These are phyloP conservation scores for Silurus aristotelis DNA, from an alignment of 2,797 vertebrate species.

Conservation along the genomic window DNA sequence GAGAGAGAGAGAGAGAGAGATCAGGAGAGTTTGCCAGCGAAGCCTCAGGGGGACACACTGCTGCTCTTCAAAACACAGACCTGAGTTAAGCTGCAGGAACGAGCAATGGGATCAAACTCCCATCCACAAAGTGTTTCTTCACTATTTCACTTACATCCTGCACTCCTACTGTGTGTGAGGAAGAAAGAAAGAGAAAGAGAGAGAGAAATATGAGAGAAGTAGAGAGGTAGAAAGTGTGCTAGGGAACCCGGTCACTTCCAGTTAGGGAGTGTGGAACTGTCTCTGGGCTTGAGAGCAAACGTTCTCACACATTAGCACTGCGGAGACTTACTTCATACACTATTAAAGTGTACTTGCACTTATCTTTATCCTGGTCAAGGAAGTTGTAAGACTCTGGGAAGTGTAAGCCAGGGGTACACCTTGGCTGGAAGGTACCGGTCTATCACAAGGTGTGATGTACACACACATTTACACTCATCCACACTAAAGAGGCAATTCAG, in stretches of 20 bases:
- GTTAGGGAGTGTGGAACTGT: background rate
- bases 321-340: slow-evolving; percentile 5
- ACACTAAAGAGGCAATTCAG: background rate
- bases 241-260: background rate
- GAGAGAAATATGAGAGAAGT: slow-evolving; percentile 16
- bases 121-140: slow-evolving; percentile 77
- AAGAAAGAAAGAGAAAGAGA: background rate
- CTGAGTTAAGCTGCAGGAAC: slow-evolving; percentile 78
- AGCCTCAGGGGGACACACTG: slow-evolving; percentile 75
- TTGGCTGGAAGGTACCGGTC: background rate
- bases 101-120: slow-evolving; percentile 78
- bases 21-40: slow-evolving; percentile 67
- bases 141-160: slow-evolving; percentile 77
- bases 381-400: background rate
- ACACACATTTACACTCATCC: background rate
- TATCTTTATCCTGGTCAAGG: background rate
- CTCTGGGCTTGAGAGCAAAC: background rate
- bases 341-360: background rate
- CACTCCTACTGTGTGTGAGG: slow-evolving; percentile 54
- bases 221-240: background rate
- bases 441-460: background rate
- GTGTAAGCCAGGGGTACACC: background rate
- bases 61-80: slow-evolving; percentile 80
- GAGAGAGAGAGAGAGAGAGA: slow-evolving; percentile 4
- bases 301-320: background rate